phyloP scores from a whole-genome alignment of 2,797 vertebrate species.

The Nothura maculosa region DNA sequence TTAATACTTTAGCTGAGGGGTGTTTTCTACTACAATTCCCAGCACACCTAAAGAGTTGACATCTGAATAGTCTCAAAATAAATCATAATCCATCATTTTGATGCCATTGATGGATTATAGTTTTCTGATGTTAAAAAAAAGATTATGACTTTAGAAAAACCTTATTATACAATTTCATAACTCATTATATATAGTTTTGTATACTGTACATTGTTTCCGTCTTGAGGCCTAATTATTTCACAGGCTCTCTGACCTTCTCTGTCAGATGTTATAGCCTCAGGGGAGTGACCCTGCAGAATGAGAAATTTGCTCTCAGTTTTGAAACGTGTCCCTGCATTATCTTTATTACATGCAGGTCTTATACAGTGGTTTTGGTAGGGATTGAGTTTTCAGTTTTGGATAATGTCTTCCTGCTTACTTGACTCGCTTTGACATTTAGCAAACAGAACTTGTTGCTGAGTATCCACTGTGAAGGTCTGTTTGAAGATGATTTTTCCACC shows the following conservation, averaged over 20 bases:
- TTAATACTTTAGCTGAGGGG: slow-evolving; percentile 2
- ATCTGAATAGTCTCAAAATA: slow-evolving; percentile 23
- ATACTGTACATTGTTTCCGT: slow-evolving; percentile 38
- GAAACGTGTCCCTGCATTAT: neutral
- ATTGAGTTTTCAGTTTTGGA: neutral
- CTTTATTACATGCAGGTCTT: neutral
- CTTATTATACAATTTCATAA: neutral
- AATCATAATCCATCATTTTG: slow-evolving; percentile 21
- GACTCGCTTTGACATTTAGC: neutral
- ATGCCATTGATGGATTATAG: slow-evolving; percentile 59
- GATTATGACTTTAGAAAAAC: slow-evolving; percentile 34
- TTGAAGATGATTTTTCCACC: neutral
- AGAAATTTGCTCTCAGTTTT: neutral
- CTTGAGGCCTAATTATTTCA: neutral
- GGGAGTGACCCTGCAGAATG: neutral
- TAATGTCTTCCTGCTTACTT: neutral
- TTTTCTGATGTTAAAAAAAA: slow-evolving; percentile 53
- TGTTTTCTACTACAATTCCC: slow-evolving; percentile 44
- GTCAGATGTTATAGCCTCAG: neutral
- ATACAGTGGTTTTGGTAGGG: neutral
- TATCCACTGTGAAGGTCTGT: neutral
- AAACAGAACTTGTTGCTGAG: neutral
- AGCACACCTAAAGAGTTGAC: neutral
- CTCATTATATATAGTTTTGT: neutral
- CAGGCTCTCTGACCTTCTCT: slow-evolving; percentile 26